These are phyloP conservation scores for Prionace glauca DNA, from an alignment of 2,797 vertebrate species.

Conservation along the genomic window DNA sequence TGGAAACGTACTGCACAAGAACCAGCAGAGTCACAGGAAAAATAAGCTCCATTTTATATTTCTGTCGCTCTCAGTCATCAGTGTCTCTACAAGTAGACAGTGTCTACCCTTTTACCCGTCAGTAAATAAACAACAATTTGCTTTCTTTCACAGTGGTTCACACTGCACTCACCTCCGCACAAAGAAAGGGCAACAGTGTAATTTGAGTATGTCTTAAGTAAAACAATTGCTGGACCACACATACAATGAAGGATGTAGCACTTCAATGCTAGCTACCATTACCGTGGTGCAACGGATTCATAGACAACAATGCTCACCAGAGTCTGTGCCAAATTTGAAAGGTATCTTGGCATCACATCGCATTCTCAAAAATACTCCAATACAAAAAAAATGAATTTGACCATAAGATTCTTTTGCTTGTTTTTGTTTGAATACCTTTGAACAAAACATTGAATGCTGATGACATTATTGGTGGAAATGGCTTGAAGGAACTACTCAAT, in stretches of 20 bases:
- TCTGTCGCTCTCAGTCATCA: background rate
- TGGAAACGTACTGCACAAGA: background rate
- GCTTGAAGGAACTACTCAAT: background rate
- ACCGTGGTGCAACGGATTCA: background rate
- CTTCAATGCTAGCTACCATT: background rate
- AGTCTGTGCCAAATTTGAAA: background rate
- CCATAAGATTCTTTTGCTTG: background rate
- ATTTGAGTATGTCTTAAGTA: background rate
- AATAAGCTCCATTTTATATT: background rate
- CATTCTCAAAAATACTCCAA: background rate
- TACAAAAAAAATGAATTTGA: background rate
- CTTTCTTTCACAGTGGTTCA: background rate
- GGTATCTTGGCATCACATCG: too few relatives aligned
- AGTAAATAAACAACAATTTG: conserved; percentile 7
- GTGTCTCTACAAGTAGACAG: background rate
- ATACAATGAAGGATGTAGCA: background rate
- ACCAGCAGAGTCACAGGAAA: background rate
- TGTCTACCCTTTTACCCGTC: background rate
- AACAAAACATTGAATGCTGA: background rate
- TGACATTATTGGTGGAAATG: background rate
- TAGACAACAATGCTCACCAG: background rate
- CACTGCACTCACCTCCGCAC: background rate
- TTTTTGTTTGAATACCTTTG: background rate
- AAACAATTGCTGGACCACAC: background rate
- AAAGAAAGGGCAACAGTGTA: background rate